Base-by-base conservation (phyloP, 2,113 vertebrate species). In the Ellobius talpinus region DNA sequence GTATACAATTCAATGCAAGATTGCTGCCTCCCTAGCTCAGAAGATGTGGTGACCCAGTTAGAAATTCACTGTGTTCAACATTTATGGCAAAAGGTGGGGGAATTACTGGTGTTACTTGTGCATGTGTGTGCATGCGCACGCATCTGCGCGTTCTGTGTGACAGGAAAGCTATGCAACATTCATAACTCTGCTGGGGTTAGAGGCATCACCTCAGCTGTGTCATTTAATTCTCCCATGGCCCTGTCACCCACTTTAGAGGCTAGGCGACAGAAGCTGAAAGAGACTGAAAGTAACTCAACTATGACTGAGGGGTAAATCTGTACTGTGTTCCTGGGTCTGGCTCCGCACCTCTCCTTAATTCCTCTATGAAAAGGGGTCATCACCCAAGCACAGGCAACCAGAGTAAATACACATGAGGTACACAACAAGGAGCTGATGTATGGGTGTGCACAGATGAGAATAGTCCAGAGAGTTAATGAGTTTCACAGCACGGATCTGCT, bases 41-140 rank as follows among this genome's bases (percentile, higher is more conserved):
- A 84, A 79, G 66, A 88, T 66, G 14, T 50, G 33, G 19, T 61
- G 78, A 29, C 31, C 50, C 89, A 98, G 78, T 50, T 33, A 68
- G 29, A 88, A 9, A 73, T 65, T 82, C 70, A 63, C 86, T 16
- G 66, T 63, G 10, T 52, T 78, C 33, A 81, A 85, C 50, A 23
- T 70, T 76, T n/a, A 19, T n/a, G 29, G n/a, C 16, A 23, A n/a
- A 50, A 19, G 39, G 12, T 50, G 36, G 11, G 39, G 19, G 8
- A 86, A n/a, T 72, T 76, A 66, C 24, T n/a, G 66, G 47, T 65
- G 33, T 7, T 72, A 36, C 7, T 19, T 21, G 26, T 61, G 29
- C 26, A 29, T 12, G 39, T 33, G 2, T 26, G 7, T 29, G 55
- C 2, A 4, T 7, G 58, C 1, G 3, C 7, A 11, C 9, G 1